A percentile compares a stretch with the other conserved stretches of the same genome.
Conservation (phyloP, 2,797 vertebrate species). For the Jordanella pulchra region DNA sequence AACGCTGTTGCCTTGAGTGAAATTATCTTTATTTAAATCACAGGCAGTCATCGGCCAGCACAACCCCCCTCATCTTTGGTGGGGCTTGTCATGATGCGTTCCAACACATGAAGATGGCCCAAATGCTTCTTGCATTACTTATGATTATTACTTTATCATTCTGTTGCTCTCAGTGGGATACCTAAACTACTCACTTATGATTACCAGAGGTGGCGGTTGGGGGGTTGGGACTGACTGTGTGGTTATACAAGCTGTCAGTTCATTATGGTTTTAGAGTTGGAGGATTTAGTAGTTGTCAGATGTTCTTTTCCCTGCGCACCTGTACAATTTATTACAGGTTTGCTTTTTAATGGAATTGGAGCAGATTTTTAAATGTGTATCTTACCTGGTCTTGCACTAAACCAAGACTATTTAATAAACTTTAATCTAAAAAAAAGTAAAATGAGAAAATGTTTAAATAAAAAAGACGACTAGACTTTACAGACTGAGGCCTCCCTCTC, state of each 20-base stretch:
- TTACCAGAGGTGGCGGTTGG: constrained; percentile 25
- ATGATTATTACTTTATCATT: constrained; percentile 58
- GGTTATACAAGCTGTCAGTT: constrained; percentile 5
- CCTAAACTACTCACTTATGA: constrained; percentile 50
- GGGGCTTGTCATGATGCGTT: constrained; percentile 45
- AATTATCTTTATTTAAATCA: neutral
- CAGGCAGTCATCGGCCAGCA: constrained; percentile 17
- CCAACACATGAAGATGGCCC: constrained; percentile 42
- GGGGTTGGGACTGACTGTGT: neutral
- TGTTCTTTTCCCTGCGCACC: constrained; percentile 25
- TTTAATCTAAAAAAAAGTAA: neutral
- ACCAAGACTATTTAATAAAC: neutral
- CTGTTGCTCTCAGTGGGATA: constrained; percentile 53
- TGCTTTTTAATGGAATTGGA: constrained; percentile 31
- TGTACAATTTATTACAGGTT: constrained; percentile 27
- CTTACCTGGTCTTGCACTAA: constrained; percentile 12
- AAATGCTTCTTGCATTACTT: constrained; percentile 68
- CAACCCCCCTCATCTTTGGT: constrained; percentile 21
- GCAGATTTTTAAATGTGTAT: constrained; percentile 14
- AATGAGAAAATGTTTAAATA: neutral
- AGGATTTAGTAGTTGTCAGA: constrained; percentile 32
- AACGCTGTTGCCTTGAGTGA: neutral
- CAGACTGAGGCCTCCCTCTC: too few species aligned
- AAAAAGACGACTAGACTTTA: too few species aligned
- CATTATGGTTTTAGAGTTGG: constrained; percentile 25